Evolutionary conservation across 2,797 vertebrate genomes (phyloP).

Genomic region (Acrossocheilus fasciatus): DNA sequence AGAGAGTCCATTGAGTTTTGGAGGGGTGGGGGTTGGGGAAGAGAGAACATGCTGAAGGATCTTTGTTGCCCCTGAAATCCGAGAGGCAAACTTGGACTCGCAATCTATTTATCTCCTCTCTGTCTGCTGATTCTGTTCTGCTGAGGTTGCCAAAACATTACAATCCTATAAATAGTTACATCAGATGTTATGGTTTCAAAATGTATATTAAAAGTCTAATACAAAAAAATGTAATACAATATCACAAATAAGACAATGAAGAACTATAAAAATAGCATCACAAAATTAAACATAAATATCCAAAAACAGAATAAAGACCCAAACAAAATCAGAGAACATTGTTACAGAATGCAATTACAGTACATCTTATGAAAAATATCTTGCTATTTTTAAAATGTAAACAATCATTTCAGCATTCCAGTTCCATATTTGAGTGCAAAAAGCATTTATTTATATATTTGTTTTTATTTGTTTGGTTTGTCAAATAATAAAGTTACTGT

Average conservation of each 20-base stretch:
- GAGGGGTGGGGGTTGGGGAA: too few relatives aligned
- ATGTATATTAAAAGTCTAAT: not conserved
- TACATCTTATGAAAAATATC: too few relatives aligned
- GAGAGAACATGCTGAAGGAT: not conserved
- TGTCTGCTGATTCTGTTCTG: constrained; percentile 2
- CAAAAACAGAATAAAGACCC: not conserved
- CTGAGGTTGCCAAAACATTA: constrained; percentile 18
- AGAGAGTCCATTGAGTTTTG: not conserved
- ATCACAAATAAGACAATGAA: not conserved
- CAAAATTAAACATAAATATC: not conserved
- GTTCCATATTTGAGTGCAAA: too few relatives aligned
- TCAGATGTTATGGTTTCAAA: not conserved
- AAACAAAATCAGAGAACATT: not conserved
- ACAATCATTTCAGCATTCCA: too few relatives aligned
- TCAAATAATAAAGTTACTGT: too few relatives aligned
- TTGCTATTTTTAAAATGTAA: too few relatives aligned
- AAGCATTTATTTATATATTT: too few relatives aligned
- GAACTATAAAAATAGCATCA: not conserved
- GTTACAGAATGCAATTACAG: too few relatives aligned
- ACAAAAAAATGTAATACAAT: not conserved
- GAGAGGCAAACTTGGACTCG: constrained; percentile 18
- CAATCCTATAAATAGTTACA: not conserved
- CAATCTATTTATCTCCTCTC: constrained; percentile 23
- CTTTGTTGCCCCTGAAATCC: constrained; percentile 38
- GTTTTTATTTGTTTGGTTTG: too few relatives aligned